These are phyloP conservation scores for Aphelinus atriplicis DNA, from an alignment of 1,140 invertebrate genomes.

Conservation along the genomic window DNA sequence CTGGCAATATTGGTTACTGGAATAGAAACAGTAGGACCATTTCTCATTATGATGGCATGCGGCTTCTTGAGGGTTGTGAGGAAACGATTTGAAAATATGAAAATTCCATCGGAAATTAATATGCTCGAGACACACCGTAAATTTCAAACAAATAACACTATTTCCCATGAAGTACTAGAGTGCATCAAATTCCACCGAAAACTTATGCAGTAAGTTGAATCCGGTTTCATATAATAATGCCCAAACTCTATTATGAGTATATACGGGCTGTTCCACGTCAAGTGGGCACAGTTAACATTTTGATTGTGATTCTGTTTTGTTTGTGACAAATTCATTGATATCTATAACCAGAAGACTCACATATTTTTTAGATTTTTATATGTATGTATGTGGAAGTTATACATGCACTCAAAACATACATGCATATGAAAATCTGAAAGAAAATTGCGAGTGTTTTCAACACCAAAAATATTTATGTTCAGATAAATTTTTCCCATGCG, in stretches of 20 bases:
- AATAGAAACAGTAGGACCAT: not conserved
- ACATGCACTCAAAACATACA: too few relatives aligned
- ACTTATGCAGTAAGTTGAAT: constrained; percentile 5
- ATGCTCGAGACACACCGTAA: not conserved
- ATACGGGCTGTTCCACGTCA: too few relatives aligned
- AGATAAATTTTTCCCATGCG: not conserved
- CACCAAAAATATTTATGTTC: not conserved
- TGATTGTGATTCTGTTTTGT: too few relatives aligned
- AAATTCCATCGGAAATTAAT: not conserved
- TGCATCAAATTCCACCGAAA: constrained; percentile 15
- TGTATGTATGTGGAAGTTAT: too few relatives aligned
- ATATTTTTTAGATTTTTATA: too few relatives aligned
- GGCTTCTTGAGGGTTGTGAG: not conserved
- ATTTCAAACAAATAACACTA: not conserved
- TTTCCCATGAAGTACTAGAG: not conserved
- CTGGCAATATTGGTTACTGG: not conserved
- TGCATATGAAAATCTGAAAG: too few relatives aligned
- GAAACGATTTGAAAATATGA: not conserved
- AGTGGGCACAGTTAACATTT: too few relatives aligned
- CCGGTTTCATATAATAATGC: too few relatives aligned
- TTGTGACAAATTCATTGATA: too few relatives aligned
- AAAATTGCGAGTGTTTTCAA: too few relatives aligned
- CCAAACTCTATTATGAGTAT: too few relatives aligned
- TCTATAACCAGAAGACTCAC: too few relatives aligned
- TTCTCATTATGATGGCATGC: constrained; percentile 8